Evolutionary conservation across 35 echinoderm and acorn worm genomes (phyloP), one percentile per base, ranked within the genome.

Genomic region (Nesometra sesokonis): DNA sequence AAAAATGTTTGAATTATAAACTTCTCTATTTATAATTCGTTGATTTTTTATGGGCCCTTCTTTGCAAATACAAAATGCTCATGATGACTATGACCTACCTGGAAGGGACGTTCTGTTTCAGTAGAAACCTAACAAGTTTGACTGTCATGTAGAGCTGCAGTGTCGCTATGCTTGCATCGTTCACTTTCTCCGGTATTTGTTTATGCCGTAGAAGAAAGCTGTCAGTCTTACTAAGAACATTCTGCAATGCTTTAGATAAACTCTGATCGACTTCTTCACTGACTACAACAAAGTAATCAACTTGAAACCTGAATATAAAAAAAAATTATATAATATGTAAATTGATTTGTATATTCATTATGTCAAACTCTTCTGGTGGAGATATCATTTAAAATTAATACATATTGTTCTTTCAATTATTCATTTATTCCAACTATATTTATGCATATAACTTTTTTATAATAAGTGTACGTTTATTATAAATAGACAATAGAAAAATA

Each of bases 111-210:
- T 87, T 91, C 82, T 91, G 39, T 21, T 89, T 91, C 47, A 98
- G 80, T 19, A 94, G 39, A 37, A 80, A 29, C 11, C 82, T 82
- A 57, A 99, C 82, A 37, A 88, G 89, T 83, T 99, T 99, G 39
- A 94, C 93, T 27, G 90, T 87, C 81, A 99, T 92, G 88, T 99
- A 99, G 31, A 99, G 88, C 21, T 82, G 43, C 29, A 99, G 88
- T 81, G 93, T 91, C 2, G 89, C 92, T 35, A 85, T 99, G 88
- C 96, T 99, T 31, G 92, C 89, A 67, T 99, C 89, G 3, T 82
- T 86, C 35, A 99, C 92, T 79, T 99, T 99, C 83, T 94, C 89
- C 1, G 92, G 92, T 84, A 92, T 92, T 40, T 87, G 86, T 77
- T 93, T 84, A 40, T 99, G 94, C 1, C 87, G 87, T 19, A 89